phyloP scores from a whole-genome alignment of 1,140 invertebrate genomes.

The Drosophila funebris region DNA sequence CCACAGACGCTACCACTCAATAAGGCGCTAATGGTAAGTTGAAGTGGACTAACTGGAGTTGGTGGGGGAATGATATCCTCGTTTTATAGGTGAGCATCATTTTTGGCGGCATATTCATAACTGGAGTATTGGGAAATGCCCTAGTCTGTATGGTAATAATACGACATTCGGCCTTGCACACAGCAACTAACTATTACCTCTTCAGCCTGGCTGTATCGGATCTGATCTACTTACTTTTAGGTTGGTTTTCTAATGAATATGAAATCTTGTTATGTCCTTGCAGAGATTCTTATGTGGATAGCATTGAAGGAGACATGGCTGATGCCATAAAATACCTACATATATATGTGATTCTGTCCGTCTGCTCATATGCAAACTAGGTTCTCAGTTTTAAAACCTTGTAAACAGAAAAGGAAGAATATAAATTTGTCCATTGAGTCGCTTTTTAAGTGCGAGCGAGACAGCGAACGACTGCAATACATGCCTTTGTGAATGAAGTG shows the following conservation, averaged over 20 bases:
- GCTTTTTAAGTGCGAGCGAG: too few relatives aligned
- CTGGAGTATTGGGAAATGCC: conserved; percentile 94
- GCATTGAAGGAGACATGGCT: too few relatives aligned
- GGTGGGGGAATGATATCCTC: neutral
- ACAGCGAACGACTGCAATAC: too few relatives aligned
- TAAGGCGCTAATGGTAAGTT: conserved; percentile 83
- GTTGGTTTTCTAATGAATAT: conserved; percentile 84
- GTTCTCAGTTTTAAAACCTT: too few relatives aligned
- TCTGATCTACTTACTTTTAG: conserved; percentile 89
- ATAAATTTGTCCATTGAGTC: too few relatives aligned
- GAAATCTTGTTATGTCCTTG: neutral
- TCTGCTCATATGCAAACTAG: too few relatives aligned
- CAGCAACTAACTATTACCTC: conserved; percentile 96
- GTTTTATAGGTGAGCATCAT: conserved; percentile 88
- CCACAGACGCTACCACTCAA: conserved; percentile 84
- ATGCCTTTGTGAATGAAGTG: too few relatives aligned
- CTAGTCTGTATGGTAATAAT: conserved; percentile 95
- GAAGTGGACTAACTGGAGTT: neutral
- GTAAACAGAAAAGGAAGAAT: too few relatives aligned
- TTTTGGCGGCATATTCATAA: conserved; percentile 92
- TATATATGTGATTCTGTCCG: too few relatives aligned
- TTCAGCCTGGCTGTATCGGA: conserved; percentile 93
- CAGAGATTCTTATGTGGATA: too few relatives aligned
- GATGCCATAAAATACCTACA: too few relatives aligned
- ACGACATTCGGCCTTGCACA: conserved; percentile 92